Evolutionary conservation across 2,113 vertebrate genomes (phyloP), one percentile per base, ranked within the genome.

Genomic region (Gobiocypris rarus): DNA sequence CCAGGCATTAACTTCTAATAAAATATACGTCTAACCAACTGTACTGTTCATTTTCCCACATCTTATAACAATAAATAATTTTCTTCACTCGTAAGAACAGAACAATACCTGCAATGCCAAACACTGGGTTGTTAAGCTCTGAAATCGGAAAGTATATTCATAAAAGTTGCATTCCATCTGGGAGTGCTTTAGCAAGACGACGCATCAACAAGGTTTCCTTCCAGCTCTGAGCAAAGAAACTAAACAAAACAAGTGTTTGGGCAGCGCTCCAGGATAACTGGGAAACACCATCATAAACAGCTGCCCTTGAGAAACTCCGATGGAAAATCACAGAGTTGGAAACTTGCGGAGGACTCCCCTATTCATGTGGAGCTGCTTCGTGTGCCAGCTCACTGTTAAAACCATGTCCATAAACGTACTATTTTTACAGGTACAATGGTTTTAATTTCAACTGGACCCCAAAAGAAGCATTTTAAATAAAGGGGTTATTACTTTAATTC

Each of bases 131-230:
- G 90, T 92, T 91, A 93, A 92, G 88, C 86, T 75, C 78, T n/a
- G 41, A 89, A 92, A 92, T 93, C 94, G 91, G 85, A 92, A 92
- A 90, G 89, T 86, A 83, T 84, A 89, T 93, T 92, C 86, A 83
- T 94, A 94, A 94, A 93, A 91, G 86, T 79, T 13, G 45, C 87
- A 85, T 94, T 97, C 95, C 96, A 87, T 98, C 95, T 93, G 95
- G 91, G 82, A 97, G 95, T 63, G 90, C 93, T 95, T 95, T 86
- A 94, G 94, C 90, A 95, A 92, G 96, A 95, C 75, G 94, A 94
- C 84, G 96, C 96, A 74, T 97, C 96, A 91, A 97, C 96, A 84
- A 95, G 90, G 94, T 95, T 91, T 97, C 94, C 93, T 97, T 96
- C 92, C 97, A 95, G 94, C 87, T 88, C 91, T 90, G 91, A 85